A percentile compares a stretch with the other conserved stretches of the same genome.
phyloP scores from a whole-genome alignment of 2,888 invertebrate genomes.

The Noctua comes region DNA sequence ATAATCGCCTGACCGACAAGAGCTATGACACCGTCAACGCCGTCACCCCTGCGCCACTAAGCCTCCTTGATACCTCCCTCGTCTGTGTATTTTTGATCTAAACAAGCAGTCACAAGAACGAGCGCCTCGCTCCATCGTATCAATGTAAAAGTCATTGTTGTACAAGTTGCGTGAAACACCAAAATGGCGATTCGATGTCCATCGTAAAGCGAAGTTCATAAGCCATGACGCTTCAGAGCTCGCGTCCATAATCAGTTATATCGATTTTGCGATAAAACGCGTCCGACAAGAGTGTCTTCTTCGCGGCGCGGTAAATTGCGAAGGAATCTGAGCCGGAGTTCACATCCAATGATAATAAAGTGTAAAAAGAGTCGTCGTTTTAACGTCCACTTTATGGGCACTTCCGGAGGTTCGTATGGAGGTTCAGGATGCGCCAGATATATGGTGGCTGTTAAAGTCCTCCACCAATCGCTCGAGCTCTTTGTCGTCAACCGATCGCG shows the following conservation, averaged over 20 bases:
- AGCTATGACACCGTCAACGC: slow-evolving; percentile 46
- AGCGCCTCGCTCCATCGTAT: slow-evolving; percentile 47
- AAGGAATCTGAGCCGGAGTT: slow-evolving; percentile 88
- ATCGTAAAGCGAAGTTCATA: slow-evolving; percentile 85
- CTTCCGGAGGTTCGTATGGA: slow-evolving; percentile 85
- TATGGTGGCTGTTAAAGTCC: slow-evolving; percentile 83
- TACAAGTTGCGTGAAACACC: slow-evolving; percentile 68
- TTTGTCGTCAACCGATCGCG: slow-evolving; percentile 74
- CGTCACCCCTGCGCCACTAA: slow-evolving; percentile 40
- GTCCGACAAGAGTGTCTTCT: slow-evolving; percentile 82
- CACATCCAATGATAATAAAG: slow-evolving; percentile 91
- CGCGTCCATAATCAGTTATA: slow-evolving; percentile 84
- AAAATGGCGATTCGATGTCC: slow-evolving; percentile 78
- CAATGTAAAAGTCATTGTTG: slow-evolving; percentile 62
- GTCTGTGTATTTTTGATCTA: slow-evolving; percentile 44
- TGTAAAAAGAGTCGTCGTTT: slow-evolving; percentile 90
- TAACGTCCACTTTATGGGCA: slow-evolving; percentile 89
- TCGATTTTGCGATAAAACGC: slow-evolving; percentile 87
- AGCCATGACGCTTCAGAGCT: slow-evolving; percentile 82
- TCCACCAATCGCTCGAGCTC: slow-evolving; percentile 78
- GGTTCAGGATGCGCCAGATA: slow-evolving; percentile 85
- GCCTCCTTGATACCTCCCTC: slow-evolving; percentile 45
- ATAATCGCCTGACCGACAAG: slow-evolving; percentile 73
- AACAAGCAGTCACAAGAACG: slow-evolving; percentile 42
- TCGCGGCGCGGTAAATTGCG: slow-evolving; percentile 84